Evolutionary conservation across 2,113 vertebrate species (phyloP), one percentile per base, ranked within the genome.

Genomic region (Ptilonorhynchus violaceus): DNA sequence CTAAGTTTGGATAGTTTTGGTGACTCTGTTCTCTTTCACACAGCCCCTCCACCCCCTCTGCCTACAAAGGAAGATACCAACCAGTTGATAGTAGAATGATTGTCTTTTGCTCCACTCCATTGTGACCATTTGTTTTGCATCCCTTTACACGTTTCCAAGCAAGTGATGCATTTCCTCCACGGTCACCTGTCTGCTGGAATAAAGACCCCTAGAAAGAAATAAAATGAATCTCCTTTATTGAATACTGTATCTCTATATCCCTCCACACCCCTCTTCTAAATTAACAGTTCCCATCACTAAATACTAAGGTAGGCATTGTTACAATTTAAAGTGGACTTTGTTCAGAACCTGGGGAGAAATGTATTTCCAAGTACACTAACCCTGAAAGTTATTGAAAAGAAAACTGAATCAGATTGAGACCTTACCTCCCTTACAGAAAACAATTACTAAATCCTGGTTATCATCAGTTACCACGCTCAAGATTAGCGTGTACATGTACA

Each of bases 71-170:
- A 90, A 70, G 46, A 35, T 90, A 98, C 97, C 98, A 95, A 99
- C 99, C 99, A 97, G 99, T 99, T 56, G 99, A 99, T 97, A 99
- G 98, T 85, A 99, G 97, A 93, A 99, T 97, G 96, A 99, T 98
- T 91, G 99, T 98, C 97, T 98, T 98, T 74, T 98, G 98, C 80
- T 98, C 97, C 94, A 97, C 95, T 72, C 97, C 97, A 72, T 94
- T 98, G 47, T 97, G 97, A 75, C 97, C 95, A 25, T 90, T 98
- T 23, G 97, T 88, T 95, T 98, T 98, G 52, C 98, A 98, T 69
- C 98, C 97, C 97, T 99, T 99, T 80, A 99, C 97, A 56, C 99
- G 99, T 95, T 99, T 99, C 96, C 98, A 99, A 85, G 98, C 97
- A 80, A 98, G 97, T 10, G 98, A 97, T 76, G 98, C 94, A 67